phyloP scores from a whole-genome alignment of 2,797 vertebrate species.

The Sternarchorhynchus goeldii region DNA sequence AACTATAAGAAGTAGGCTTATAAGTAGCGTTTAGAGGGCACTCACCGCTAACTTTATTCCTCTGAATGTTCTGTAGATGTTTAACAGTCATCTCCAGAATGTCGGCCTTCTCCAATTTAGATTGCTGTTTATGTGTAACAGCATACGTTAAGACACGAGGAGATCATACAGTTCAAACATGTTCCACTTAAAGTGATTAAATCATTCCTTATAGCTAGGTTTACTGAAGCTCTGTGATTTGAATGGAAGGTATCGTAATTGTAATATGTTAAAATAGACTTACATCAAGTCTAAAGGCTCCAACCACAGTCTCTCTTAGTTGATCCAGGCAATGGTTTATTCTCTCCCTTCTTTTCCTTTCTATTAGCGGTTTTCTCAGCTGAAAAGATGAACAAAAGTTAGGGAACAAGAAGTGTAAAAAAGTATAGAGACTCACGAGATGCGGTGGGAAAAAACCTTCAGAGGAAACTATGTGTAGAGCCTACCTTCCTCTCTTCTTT shows the following conservation, averaged over 20 bases:
- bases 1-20: too few species aligned
- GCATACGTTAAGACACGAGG: neutral
- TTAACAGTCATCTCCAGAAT: slow-evolving; percentile 93
- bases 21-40: slow-evolving; percentile 4
- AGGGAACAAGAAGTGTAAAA: neutral
- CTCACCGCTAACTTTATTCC: slow-evolving; percentile 79
- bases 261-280: slow-evolving; percentile 61
- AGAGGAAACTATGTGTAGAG: too few species aligned
- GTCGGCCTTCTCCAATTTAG: slow-evolving; percentile 89
- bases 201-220: too few species aligned
- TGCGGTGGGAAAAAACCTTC: slow-evolving; percentile 18
- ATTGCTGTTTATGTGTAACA: slow-evolving; percentile 78
- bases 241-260: too few species aligned
- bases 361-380: slow-evolving; percentile 88
- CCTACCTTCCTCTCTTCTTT: slow-evolving; percentile 88
- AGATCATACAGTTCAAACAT: neutral
- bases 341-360: slow-evolving; percentile 87
- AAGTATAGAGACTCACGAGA: neutral
- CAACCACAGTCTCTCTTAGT: slow-evolving; percentile 86
- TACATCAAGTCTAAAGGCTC: slow-evolving; percentile 85
- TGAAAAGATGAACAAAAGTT: slow-evolving; percentile 54
- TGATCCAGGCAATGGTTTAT: slow-evolving; percentile 90
- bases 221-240: too few species aligned
- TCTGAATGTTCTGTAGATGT: slow-evolving; percentile 88
- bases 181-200: too few species aligned